Base-by-base conservation (phyloP, 2,888 invertebrate genomes). In the Gymnoscelis rufifasciata region DNA sequence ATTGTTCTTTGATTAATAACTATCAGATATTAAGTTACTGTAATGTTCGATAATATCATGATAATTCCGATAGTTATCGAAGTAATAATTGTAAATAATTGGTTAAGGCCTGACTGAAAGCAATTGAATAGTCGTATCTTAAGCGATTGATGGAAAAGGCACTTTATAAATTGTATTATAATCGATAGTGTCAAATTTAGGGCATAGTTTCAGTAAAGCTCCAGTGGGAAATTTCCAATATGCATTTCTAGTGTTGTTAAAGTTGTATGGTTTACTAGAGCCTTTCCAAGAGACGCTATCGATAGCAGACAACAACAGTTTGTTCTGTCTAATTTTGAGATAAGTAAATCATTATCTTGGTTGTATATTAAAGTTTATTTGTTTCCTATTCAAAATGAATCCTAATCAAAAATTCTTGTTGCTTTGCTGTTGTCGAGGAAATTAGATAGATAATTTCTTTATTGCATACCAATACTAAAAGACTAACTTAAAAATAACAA, bases 241-340 rank as follows among this genome's bases (percentile, higher is more conserved):
- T 59, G 66, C 67, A 68, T 71, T 68, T 71, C 59, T 65, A 67
- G 63, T 62, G 56, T 57, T 64, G 54, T 65, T 66, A 56, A 47
- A 65, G 52, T 62, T 66, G 62, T 65, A 66, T 62, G 66, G 66
- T 57, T 51, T 60, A 56, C 28, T 52, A 27, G 7, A 30, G 26
- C 13, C 35, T 15, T 39, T 39, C 27, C 39, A 35, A 23, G 3
- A 10, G 10, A 10, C 7, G 10, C 7, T 19, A n/a, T n/a, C n/a
- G n/a, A n/a, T n/a, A n/a, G n/a, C n/a, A n/a, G n/a, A n/a, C n/a
- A n/a, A n/a, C n/a, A n/a, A n/a, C n/a, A n/a, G n/a, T n/a, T n/a
- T n/a, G n/a, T n/a, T n/a, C n/a, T n/a, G n/a, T n/a, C n/a, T n/a
- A n/a, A n/a, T n/a, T n/a, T n/a, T n/a, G n/a, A n/a, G n/a, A n/a